Conservation (phyloP, 1,140 invertebrate genomes). For the Drosophila micromelanica region DNA sequence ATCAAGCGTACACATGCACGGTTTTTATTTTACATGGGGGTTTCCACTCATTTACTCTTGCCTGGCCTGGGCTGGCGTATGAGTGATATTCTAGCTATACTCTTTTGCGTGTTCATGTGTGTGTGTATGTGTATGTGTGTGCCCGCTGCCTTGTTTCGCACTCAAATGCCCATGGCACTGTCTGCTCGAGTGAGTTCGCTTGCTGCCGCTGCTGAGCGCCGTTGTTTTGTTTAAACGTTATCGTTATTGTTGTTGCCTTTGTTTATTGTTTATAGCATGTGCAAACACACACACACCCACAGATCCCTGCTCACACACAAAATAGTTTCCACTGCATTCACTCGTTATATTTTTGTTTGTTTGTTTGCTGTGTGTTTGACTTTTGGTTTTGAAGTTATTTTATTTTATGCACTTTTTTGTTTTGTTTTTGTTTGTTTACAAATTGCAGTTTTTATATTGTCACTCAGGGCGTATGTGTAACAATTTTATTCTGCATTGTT, state of each 20-base stretch:
- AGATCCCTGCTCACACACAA: conserved; percentile 13
- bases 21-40: conserved; percentile 12
- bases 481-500: conserved; percentile 17
- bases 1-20: conserved; percentile 7
- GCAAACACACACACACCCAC: conserved; percentile 12
- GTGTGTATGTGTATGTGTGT: conserved; percentile 19
- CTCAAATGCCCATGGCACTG: conserved; percentile 75
- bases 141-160: conserved; percentile 40
- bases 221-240: conserved; percentile 80
- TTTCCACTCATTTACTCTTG: conserved; percentile 74
- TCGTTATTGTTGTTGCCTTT: conserved; percentile 77
- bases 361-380: conserved; percentile 37
- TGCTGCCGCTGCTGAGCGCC: conserved; percentile 72
- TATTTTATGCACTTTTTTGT: not conserved
- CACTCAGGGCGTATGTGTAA: conserved; percentile 43
- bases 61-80: conserved; percentile 61
- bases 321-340: conserved; percentile 46
- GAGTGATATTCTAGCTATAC: conserved; percentile 70
- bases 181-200: conserved; percentile 71
- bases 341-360: conserved; percentile 17
- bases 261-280: conserved; percentile 75
- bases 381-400: conserved; percentile 48
- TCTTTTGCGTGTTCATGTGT: conserved; percentile 11
- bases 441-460: conserved; percentile 33
- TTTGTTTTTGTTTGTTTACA: conserved; percentile 13